Conservation (phyloP, 2,888 invertebrate genomes). For the Mythimna loreyi region DNA sequence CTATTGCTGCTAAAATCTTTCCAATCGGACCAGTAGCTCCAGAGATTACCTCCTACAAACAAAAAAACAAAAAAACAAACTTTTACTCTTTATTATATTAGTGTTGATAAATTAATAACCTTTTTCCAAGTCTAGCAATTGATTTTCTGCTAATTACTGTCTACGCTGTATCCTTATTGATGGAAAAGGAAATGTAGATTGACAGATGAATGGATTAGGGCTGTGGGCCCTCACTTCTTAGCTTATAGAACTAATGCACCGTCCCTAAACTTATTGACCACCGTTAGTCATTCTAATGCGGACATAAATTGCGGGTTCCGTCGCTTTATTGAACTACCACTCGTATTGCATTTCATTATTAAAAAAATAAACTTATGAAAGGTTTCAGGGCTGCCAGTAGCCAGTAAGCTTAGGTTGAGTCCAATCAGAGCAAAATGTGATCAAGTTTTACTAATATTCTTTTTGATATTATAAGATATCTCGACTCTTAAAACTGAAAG, state of each 20-base stretch:
- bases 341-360: conserved; percentile 85
- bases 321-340: conserved; percentile 82
- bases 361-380: conserved; percentile 80
- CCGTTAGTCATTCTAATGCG: conserved; percentile 85
- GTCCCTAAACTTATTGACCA: conserved; percentile 81
- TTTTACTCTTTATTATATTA: no score
- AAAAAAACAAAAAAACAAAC: no score
- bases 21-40: no score
- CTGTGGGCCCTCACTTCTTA: conserved; percentile 46
- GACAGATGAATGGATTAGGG: conserved; percentile 61
- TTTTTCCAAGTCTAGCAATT: neutral
- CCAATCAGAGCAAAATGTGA: no score
- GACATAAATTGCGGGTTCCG: conserved; percentile 81
- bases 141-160: conserved; percentile 41
- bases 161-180: conserved; percentile 23
- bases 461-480: neutral
- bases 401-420: neutral
- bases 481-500: neutral
- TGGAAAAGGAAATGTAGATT: conserved; percentile 41
- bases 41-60: no score
- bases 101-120: no score
- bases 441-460: neutral
- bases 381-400: conserved; percentile 67
- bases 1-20: no score
- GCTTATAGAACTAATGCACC: conserved; percentile 71